These are phyloP conservation scores for Hesperia comma DNA, from an alignment of 2,888 invertebrate species.

Conservation along the genomic window DNA sequence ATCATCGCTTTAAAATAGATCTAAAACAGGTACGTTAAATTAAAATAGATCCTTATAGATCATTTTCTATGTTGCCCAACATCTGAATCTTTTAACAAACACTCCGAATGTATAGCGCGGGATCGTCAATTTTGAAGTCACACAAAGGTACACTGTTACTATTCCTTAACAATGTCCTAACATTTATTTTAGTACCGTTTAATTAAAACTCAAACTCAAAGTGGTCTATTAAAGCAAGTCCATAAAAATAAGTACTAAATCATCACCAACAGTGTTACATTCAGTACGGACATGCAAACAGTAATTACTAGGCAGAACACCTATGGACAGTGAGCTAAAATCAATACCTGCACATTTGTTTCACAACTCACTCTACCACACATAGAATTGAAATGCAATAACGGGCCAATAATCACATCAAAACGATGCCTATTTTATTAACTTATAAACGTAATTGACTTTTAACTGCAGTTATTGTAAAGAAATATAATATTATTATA, in stretches of 20 bases:
- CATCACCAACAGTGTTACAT: not conserved
- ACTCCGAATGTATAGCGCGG: too few species aligned
- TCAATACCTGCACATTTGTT: slow-evolving; percentile 4
- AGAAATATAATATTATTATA: not conserved
- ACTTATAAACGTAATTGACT: slow-evolving; percentile 1
- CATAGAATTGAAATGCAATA: slow-evolving; percentile 4
- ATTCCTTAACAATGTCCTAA: too few species aligned
- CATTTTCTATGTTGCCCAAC: too few species aligned
- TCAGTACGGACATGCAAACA: not conserved
- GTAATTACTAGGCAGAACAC: slow-evolving; percentile 2
- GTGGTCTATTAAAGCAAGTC: not conserved
- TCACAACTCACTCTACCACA: not conserved
- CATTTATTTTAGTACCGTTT: too few species aligned
- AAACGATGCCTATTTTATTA: not conserved
- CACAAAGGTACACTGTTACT: too few species aligned
- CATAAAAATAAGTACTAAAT: slow-evolving; percentile 4
- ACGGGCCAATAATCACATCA: not conserved
- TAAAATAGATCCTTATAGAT: too few species aligned
- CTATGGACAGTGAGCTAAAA: slow-evolving; percentile 1
- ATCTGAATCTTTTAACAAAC: too few species aligned
- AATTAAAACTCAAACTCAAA: not conserved
- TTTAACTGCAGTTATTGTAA: not conserved
- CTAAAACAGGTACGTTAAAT: too few species aligned
- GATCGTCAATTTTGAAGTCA: too few species aligned
- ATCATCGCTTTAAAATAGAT: too few species aligned